Conservation (phyloP, 2,113 vertebrate species). For the Coryphaenoides rupestris region DNA sequence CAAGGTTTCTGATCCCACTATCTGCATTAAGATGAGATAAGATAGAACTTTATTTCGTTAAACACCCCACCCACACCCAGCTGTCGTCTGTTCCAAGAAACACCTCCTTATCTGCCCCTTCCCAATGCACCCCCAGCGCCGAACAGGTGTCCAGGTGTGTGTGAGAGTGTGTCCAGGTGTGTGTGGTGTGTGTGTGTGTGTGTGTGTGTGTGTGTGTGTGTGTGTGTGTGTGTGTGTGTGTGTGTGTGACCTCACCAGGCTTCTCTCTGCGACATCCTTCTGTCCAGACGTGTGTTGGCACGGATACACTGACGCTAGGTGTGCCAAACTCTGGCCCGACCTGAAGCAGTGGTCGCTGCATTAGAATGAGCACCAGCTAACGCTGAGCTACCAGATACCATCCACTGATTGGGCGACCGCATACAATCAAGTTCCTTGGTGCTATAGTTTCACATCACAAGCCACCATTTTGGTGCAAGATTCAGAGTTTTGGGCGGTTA, state of each 20-base stretch:
- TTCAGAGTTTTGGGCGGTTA: too few relatives aligned
- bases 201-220: not conserved
- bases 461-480: too few relatives aligned
- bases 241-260: conserved; percentile 36
- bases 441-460: conserved; percentile 7
- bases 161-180: not conserved
- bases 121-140: conserved; percentile 31
- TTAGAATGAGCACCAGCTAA: too few relatives aligned
- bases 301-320: conserved; percentile 33
- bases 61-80: conserved; percentile 7
- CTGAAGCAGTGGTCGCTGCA: too few relatives aligned
- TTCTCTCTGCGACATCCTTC: conserved; percentile 29
- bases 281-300: conserved; percentile 36
- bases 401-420: too few relatives aligned
- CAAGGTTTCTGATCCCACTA: not conserved
- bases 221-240: conserved; percentile 2
- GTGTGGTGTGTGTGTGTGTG: not conserved
- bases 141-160: conserved; percentile 39
- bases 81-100: conserved; percentile 19
- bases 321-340: too few relatives aligned
- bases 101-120: conserved; percentile 12
- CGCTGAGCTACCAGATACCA: too few relatives aligned
- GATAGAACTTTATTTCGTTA: too few relatives aligned
- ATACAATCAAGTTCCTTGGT: too few relatives aligned
- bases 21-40: not conserved